Evolutionary conservation across 2,888 invertebrate genomes (phyloP).

Genomic region (Cephus rjabovi): DNA sequence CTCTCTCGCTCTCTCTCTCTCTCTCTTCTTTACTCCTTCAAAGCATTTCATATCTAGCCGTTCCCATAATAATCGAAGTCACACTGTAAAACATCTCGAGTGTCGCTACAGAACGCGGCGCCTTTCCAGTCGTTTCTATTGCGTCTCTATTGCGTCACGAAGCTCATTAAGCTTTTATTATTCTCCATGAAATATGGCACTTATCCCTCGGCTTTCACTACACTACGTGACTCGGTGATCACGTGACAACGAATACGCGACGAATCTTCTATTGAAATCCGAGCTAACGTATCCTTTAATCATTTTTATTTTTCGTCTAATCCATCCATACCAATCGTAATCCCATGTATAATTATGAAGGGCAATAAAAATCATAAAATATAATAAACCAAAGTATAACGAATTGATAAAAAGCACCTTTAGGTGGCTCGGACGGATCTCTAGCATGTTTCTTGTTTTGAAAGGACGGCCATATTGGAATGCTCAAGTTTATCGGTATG

Average conservation of each 20-base stretch:
- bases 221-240: slow-evolving; percentile 31
- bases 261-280: slow-evolving; percentile 38
- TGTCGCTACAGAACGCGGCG: neutral
- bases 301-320: neutral
- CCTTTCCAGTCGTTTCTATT: slow-evolving; percentile 27
- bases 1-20: neutral
- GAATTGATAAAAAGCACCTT: neutral
- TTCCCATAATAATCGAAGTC: neutral
- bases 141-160: slow-evolving; percentile 43
- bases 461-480: neutral
- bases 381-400: neutral
- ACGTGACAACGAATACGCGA: slow-evolving; percentile 28
- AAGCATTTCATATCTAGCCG: neutral
- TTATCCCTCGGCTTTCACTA: slow-evolving; percentile 46
- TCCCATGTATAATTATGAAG: neutral
- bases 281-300: slow-evolving; percentile 30
- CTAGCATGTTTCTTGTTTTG: neutral
- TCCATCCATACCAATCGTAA: neutral
- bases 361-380: neutral
- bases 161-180: slow-evolving; percentile 50
- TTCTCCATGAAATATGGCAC: slow-evolving; percentile 46
- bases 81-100: neutral
- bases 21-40: neutral
- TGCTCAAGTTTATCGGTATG: neutral
- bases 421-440: neutral